These are phyloP conservation scores for Helicoverpa zea DNA, from an alignment of 1,140 invertebrate genomes.

Conservation along the genomic window DNA sequence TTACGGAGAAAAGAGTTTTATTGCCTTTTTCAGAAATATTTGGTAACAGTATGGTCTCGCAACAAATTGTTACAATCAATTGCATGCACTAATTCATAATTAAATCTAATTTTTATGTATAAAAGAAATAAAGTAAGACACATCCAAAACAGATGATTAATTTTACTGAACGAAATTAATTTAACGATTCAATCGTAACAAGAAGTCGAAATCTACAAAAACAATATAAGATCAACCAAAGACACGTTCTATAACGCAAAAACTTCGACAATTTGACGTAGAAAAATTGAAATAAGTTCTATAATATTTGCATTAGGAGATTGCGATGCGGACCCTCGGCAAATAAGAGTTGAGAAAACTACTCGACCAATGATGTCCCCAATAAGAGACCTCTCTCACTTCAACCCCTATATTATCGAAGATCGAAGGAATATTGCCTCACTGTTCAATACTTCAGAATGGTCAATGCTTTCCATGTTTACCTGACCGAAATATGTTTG, in stretches of 20 bases:
- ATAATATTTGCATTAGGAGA: conserved; percentile 51
- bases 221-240: conserved; percentile 12
- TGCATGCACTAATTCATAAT: too few species aligned
- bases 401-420: neutral
- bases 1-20: too few species aligned
- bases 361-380: conserved; percentile 51
- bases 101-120: too few species aligned
- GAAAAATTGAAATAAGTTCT: conserved; percentile 53
- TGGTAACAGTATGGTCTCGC: too few species aligned
- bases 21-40: too few species aligned
- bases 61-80: too few species aligned
- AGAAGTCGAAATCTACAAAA: neutral
- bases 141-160: neutral
- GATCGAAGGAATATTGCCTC: conserved; percentile 33
- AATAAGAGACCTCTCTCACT: conserved; percentile 29
- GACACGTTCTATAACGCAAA: conserved; percentile 23
- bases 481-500: neutral
- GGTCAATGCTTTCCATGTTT: neutral
- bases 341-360: conserved; percentile 49
- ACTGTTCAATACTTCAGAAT: conserved; percentile 12
- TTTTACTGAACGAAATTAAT: neutral
- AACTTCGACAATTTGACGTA: conserved; percentile 27
- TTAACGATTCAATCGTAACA: neutral
- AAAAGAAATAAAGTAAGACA: too few species aligned
- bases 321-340: conserved; percentile 49